A percentile compares a stretch with the other conserved stretches of the same genome.
Evolutionary conservation across 2,888 invertebrate genomes (phyloP).

Genomic region (Rhimphoctona megacephalus): DNA sequence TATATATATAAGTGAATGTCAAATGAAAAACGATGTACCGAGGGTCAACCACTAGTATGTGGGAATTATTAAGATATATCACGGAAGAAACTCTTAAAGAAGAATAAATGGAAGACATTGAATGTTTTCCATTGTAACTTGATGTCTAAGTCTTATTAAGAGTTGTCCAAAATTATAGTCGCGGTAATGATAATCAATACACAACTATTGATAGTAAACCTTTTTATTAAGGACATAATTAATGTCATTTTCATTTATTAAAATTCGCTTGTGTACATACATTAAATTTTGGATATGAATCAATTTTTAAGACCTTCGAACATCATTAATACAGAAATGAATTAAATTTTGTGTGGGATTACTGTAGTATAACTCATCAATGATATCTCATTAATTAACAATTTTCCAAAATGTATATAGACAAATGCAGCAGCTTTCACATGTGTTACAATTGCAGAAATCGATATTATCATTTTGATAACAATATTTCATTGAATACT

Average conservation of each 20-base stretch:
- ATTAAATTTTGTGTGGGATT: not conserved
- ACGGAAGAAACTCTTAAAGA: not conserved
- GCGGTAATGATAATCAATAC: not conserved
- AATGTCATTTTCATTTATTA: too few relatives aligned
- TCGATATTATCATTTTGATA: not conserved
- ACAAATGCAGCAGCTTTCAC: not conserved
- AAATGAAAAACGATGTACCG: not conserved
- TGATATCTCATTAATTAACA: not conserved
- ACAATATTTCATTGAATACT: not conserved
- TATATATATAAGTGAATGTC: not conserved
- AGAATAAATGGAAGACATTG: not conserved
- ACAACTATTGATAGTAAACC: too few relatives aligned
- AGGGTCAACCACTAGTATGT: slow-evolving; percentile 27
- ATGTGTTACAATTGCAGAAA: not conserved
- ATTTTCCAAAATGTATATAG: not conserved
- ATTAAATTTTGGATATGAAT: too few relatives aligned
- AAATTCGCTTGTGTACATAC: too few relatives aligned
- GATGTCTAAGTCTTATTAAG: not conserved
- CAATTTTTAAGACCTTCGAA: too few relatives aligned
- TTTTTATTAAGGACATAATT: too few relatives aligned
- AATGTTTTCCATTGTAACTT: not conserved
- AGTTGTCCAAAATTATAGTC: not conserved
- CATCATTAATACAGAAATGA: not conserved
- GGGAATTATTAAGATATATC: not conserved
- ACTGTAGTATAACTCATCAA: not conserved